These are phyloP conservation scores for Symphodus melops DNA, from an alignment of 2,113 vertebrate genomes.

Conservation along the genomic window DNA sequence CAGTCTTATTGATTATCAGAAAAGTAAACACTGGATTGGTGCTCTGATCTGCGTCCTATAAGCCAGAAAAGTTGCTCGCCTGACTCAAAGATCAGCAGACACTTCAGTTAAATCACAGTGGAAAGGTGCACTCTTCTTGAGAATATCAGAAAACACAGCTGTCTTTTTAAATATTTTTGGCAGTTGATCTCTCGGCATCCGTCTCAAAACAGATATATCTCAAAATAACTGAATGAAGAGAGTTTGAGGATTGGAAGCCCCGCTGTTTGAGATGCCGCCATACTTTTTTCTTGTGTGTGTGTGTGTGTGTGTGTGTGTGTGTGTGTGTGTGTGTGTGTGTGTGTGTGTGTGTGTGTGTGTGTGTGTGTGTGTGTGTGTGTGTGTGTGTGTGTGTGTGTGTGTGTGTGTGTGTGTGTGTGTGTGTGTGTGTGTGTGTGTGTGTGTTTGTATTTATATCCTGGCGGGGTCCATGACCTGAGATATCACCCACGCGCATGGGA, in stretches of 20 bases:
- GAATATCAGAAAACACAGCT: not conserved
- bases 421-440: not conserved
- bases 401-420: not conserved
- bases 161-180: not conserved
- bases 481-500: too few relatives aligned
- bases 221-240: not conserved
- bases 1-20: not conserved
- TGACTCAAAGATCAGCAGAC: not conserved
- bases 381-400: not conserved
- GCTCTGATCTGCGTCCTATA: not conserved
- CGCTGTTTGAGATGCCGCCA: not conserved
- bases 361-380: not conserved
- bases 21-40: not conserved
- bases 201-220: not conserved
- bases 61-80: not conserved
- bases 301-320: not conserved
- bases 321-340: not conserved
- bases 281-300: too few relatives aligned
- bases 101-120: not conserved
- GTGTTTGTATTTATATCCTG: not conserved
- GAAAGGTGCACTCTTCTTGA: not conserved
- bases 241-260: not conserved
- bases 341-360: not conserved
- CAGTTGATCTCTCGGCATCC: not conserved
- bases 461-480: too few relatives aligned